Conservation (phyloP, 1,140 invertebrate species). For the Reticulitermes speratus region DNA sequence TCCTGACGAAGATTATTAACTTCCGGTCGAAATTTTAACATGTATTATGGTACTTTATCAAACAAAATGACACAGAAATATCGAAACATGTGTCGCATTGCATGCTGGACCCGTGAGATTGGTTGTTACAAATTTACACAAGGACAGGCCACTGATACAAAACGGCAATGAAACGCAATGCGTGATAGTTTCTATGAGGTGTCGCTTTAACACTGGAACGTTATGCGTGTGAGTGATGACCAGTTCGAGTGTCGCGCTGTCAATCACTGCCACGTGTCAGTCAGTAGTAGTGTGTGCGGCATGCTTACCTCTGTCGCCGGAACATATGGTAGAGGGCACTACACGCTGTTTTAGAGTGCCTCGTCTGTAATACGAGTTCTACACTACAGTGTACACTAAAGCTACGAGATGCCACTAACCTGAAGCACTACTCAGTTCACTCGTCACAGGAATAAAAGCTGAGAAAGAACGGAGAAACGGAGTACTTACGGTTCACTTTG, state of each 20-base stretch:
- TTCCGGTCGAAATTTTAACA: too few relatives aligned
- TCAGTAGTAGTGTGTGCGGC: background rate
- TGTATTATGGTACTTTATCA: too few relatives aligned
- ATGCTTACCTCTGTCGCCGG: background rate
- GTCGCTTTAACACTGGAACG: background rate
- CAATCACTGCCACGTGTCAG: background rate
- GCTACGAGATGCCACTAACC: background rate
- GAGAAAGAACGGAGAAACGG: background rate
- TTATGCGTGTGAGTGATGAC: background rate
- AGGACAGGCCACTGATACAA: background rate
- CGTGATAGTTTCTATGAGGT: background rate
- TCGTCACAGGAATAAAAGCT: background rate
- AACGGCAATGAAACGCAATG: background rate
- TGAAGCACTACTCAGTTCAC: background rate
- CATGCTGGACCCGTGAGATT: too few relatives aligned
- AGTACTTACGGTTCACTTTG: background rate
- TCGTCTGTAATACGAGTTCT: background rate
- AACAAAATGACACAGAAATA: too few relatives aligned
- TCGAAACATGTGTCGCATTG: too few relatives aligned
- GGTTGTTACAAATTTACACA: too few relatives aligned
- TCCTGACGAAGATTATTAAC: too few relatives aligned
- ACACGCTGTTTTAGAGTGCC: background rate
- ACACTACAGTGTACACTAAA: conserved; percentile 4
- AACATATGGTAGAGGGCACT: too few relatives aligned
- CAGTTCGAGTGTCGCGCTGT: background rate